A percentile compares a stretch with the other conserved stretches of the same genome.
These are phyloP conservation scores for Geodia barretti DNA, from an alignment of 37 sponge, comb jelly and placozoan species.

Conservation along the genomic window DNA sequence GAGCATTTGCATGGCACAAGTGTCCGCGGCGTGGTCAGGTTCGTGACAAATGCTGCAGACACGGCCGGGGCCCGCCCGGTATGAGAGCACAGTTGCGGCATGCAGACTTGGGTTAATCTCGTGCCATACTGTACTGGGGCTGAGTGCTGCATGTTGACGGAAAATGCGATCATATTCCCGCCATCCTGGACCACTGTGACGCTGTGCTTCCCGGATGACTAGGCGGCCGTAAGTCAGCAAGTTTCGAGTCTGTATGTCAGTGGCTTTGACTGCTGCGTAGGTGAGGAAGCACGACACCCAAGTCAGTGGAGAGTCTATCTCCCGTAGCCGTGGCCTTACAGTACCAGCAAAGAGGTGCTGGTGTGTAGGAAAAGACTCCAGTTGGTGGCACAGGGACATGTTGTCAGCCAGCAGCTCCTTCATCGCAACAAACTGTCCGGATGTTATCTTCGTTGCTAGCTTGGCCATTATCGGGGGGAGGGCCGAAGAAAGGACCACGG, in stretches of 20 bases:
- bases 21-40: neutral
- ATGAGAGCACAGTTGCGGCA: neutral
- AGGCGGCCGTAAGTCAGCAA: neutral
- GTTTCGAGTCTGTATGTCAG: neutral
- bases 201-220: neutral
- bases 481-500: no score
- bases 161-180: neutral
- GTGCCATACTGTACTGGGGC: neutral
- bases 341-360: neutral
- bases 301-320: neutral
- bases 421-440: neutral
- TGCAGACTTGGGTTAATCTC: neutral
- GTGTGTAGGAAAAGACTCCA: neutral
- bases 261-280: neutral
- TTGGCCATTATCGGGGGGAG: no score
- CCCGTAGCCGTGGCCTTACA: neutral
- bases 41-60: slow-evolving; percentile 3
- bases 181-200: slow-evolving; percentile 2
- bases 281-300: neutral
- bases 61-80: neutral
- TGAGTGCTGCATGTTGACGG: neutral
- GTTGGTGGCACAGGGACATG: neutral
- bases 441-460: neutral
- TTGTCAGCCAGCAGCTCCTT: neutral
- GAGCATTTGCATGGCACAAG: neutral